Conservation (phyloP, 1,140 invertebrate genomes). For the Campoletis sonorensis region DNA sequence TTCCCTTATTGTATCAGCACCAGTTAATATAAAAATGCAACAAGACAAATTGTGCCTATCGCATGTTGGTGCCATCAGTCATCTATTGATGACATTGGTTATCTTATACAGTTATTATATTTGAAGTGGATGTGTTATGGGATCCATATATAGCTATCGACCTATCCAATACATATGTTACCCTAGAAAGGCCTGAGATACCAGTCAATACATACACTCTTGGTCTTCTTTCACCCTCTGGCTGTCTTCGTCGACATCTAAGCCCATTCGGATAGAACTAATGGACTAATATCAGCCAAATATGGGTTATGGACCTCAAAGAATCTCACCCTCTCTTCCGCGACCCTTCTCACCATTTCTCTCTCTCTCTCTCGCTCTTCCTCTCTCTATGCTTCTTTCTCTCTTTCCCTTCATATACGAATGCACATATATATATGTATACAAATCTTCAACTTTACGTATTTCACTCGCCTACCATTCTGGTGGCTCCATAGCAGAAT, state of each 20-base stretch:
- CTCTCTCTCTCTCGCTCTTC: background rate
- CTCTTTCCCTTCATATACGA: background rate
- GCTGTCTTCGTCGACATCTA: constrained; percentile 6
- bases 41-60: background rate
- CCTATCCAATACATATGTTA: no score
- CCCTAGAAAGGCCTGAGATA: background rate
- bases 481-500: background rate
- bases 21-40: background rate
- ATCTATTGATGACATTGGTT: background rate
- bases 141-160: no score
- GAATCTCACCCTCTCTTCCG: background rate
- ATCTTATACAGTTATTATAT: constrained; percentile 1
- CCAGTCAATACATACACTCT: background rate
- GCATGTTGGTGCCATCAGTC: background rate
- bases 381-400: background rate
- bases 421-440: no score
- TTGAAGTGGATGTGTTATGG: background rate
- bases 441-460: background rate
- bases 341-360: no score
- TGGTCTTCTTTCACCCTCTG: background rate
- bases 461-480: constrained; percentile 11
- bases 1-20: background rate
- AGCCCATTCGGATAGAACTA: constrained; percentile 24
- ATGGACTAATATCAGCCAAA: constrained; percentile 36
- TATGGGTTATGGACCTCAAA: constrained; percentile 21